Base-by-base conservation (phyloP, 2,113 vertebrate genomes). In the Petrocephalus microphthalmus region DNA sequence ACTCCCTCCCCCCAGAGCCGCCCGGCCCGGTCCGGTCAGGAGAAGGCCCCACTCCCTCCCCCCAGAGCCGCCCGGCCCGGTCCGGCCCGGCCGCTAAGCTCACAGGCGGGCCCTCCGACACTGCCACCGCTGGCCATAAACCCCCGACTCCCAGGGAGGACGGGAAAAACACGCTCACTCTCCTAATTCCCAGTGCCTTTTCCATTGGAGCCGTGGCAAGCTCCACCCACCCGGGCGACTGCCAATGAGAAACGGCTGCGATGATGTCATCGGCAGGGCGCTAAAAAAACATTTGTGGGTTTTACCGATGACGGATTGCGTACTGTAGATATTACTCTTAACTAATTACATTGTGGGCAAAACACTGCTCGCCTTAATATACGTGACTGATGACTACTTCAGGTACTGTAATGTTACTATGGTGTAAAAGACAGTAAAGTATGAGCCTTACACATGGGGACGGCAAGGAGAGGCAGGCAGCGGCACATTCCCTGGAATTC, bases 121-220 rank as follows among this genome's bases (percentile, higher is more conserved):
- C 25, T 89, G 92, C 92, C 91, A 93, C 92, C 81, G 91, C 90
- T 94, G 92, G 93, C 92, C 92, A 93, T 94, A 92, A 90, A 88
- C 89, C 93, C 93, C 93, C 92, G 91, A 90, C 89, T 93, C 90
- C 90, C 90, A 91, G 92, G 89, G 87, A 90, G 90, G 47, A 33
- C 89, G 15, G 94, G 93, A 92, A 89, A 95, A 94, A 92, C 90
- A 91, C 90, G 85, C 89, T 93, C 90, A 93, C 90, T 88, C 92
- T 90, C 67, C 92, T 89, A 67, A 64, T 91, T 92, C 91, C 89
- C 93, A 91, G 94, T 92, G 92, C 91, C 85, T 91, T 93, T 92
- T 93, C 94, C 92, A 92, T 94, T 86, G 89, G 90, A 90, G 51
- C 53, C 37, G 85, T 45, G 33, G 7, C 22, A 86, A 60, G 47